Evolutionary conservation across 2,797 vertebrate genomes (phyloP).

Genomic region (Anomalospiza imberbis): DNA sequence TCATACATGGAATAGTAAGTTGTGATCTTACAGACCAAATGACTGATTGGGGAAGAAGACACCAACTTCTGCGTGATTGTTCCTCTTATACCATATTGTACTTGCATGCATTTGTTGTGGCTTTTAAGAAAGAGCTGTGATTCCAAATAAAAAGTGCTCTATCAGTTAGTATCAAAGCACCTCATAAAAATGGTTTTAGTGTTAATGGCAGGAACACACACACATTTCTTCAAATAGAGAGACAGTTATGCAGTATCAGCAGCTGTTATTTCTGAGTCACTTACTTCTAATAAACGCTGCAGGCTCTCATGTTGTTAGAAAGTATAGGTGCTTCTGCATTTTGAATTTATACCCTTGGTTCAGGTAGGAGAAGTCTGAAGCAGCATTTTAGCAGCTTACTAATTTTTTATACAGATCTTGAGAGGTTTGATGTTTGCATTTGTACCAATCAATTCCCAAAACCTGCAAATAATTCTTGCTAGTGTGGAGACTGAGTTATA

Average conservation of each 20-base stretch:
- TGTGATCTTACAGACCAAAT: not conserved
- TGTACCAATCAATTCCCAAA: not conserved
- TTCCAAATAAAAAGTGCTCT: not conserved
- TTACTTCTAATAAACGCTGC: slow-evolving; percentile 42
- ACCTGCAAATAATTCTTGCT: not conserved
- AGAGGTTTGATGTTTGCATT: not conserved
- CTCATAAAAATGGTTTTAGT: slow-evolving; percentile 55
- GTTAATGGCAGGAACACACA: not conserved
- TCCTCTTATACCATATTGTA: not conserved
- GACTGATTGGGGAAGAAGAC: not conserved
- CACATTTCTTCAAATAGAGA: not conserved
- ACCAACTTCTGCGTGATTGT: not conserved
- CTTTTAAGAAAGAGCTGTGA: slow-evolving; percentile 9
- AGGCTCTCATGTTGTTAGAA: slow-evolving; percentile 24
- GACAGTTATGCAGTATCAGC: slow-evolving; percentile 30
- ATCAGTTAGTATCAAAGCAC: not conserved
- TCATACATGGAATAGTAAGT: not conserved
- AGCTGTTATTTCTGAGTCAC: slow-evolving; percentile 26
- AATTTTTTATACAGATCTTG: not conserved
- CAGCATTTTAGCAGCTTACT: not conserved
- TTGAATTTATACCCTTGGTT: slow-evolving; percentile 23
- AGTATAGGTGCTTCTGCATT: not conserved
- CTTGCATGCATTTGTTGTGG: not conserved
- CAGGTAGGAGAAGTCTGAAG: not conserved
- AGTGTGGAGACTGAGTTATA: not conserved